Evolutionary conservation across 2,113 vertebrate genomes (phyloP).

Genomic region (Rhombomys opimus): DNA sequence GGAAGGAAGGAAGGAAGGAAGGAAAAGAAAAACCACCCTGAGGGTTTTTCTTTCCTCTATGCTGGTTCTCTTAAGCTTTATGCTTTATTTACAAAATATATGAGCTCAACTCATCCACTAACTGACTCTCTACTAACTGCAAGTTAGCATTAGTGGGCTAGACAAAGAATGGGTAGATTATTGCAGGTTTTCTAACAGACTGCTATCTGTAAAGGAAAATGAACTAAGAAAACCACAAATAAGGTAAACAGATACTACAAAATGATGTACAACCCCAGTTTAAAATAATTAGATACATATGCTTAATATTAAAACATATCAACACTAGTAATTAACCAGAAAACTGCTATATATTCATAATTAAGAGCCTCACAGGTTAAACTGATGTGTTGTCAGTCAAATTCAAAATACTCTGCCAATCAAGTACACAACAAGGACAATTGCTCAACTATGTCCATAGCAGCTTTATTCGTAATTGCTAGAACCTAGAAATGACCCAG

Average conservation of each 20-base stretch:
- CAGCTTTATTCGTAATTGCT: too few relatives aligned
- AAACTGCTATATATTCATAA: constrained; percentile 64
- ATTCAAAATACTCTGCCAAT: constrained; percentile 43
- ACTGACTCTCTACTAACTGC: not conserved
- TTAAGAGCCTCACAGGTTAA: constrained; percentile 61
- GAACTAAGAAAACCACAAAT: constrained; percentile 41
- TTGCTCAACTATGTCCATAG: too few relatives aligned
- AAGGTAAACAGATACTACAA: constrained; percentile 51
- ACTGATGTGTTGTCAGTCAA: constrained; percentile 26
- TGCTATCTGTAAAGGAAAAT: constrained; percentile 46
- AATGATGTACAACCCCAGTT: constrained; percentile 46
- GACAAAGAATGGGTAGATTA: constrained; percentile 42
- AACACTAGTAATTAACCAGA: constrained; percentile 64
- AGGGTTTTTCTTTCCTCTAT: not conserved
- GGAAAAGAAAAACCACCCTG: too few relatives aligned
- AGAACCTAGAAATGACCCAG: too few relatives aligned
- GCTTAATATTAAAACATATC: constrained; percentile 27
- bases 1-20: too few relatives aligned
- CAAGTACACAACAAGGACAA: too few relatives aligned
- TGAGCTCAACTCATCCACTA: constrained; percentile 42
- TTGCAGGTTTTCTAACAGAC: constrained; percentile 50
- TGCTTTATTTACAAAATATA: constrained; percentile 52
- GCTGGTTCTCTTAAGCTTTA: constrained; percentile 26
- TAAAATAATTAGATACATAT: constrained; percentile 58
- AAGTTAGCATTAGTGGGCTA: constrained; percentile 43